These are phyloP conservation scores for Mayetiola destructor DNA, from an alignment of 2,888 invertebrate genomes.

Conservation along the genomic window DNA sequence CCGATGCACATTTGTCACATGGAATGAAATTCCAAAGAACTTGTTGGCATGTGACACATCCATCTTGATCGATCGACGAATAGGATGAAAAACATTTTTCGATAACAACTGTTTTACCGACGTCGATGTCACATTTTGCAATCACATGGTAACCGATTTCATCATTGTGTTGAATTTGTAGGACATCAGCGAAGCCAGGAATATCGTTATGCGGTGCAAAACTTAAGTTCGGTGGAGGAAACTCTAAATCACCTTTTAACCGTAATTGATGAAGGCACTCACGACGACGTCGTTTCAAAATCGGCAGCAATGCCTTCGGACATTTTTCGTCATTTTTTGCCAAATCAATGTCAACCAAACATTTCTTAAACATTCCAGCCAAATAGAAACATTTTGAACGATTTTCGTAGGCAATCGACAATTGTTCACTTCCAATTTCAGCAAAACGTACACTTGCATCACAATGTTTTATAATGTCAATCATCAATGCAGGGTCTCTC, in stretches of 20 bases:
- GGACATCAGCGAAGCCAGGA: not conserved
- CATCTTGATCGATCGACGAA: not conserved
- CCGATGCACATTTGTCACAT: not conserved
- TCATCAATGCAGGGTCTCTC: too few species aligned
- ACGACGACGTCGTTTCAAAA: not conserved
- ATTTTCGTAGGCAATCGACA: not conserved
- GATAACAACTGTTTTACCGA: not conserved
- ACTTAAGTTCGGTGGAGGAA: not conserved
- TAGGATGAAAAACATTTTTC: not conserved
- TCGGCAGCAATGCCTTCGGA: not conserved
- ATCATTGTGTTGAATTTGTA: not conserved
- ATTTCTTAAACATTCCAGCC: conserved; percentile 1
- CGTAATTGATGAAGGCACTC: not conserved
- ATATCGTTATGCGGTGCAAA: not conserved
- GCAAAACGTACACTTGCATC: conserved; percentile 9
- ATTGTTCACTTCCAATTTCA: not conserved
- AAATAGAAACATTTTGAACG: not conserved
- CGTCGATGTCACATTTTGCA: not conserved
- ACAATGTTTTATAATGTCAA: not conserved
- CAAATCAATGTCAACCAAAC: not conserved
- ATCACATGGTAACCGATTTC: not conserved
- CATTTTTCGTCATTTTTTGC: not conserved
- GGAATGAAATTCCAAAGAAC: not conserved
- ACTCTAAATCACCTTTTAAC: too few species aligned
- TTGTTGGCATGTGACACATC: not conserved